Evolutionary conservation across 2,797 vertebrate genomes (phyloP).

Genomic region (Poecilia picta): DNA sequence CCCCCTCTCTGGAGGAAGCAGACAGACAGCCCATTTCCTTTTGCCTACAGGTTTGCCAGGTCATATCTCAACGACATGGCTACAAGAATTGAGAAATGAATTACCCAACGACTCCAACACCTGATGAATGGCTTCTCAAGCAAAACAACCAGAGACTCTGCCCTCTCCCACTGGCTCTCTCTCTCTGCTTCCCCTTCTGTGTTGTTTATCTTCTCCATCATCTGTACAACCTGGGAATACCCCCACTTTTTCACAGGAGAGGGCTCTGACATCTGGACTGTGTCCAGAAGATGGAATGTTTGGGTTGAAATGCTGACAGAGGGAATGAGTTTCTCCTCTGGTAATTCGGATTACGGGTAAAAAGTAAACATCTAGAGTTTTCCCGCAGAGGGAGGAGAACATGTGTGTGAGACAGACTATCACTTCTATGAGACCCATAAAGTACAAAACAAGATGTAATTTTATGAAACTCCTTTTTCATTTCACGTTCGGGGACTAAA

Average conservation of each 20-base stretch:
- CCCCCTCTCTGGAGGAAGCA: slow-evolving; percentile 23
- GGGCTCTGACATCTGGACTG: slow-evolving; percentile 62
- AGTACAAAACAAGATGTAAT: neutral
- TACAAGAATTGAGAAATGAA: slow-evolving; percentile 42
- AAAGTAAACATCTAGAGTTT: slow-evolving; percentile 13
- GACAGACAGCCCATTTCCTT: slow-evolving; percentile 54
- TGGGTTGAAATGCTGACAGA: neutral
- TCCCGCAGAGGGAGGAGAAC: neutral
- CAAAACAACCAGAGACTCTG: slow-evolving; percentile 37
- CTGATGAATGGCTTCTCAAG: slow-evolving; percentile 62
- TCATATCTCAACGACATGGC: slow-evolving; percentile 43
- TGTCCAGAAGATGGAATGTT: slow-evolving; percentile 31
- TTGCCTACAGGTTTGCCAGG: slow-evolving; percentile 28
- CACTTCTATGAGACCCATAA: neutral
- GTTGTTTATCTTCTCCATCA: slow-evolving; percentile 62
- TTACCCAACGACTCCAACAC: slow-evolving; percentile 43
- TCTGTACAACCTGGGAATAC: slow-evolving; percentile 66
- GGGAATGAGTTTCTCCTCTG: neutral
- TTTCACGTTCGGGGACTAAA: neutral
- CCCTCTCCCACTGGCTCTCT: slow-evolving; percentile 14
- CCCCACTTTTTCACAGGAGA: slow-evolving; percentile 22
- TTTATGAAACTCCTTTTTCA: slow-evolving; percentile 8
- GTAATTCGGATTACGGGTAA: slow-evolving; percentile 14
- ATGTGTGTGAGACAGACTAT: neutral
- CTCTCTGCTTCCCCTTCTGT: neutral